A percentile compares a stretch with the other conserved stretches of the same genome.
Evolutionary conservation across 2,797 vertebrate species (phyloP).

Genomic region (Pipistrellus kuhlii): DNA sequence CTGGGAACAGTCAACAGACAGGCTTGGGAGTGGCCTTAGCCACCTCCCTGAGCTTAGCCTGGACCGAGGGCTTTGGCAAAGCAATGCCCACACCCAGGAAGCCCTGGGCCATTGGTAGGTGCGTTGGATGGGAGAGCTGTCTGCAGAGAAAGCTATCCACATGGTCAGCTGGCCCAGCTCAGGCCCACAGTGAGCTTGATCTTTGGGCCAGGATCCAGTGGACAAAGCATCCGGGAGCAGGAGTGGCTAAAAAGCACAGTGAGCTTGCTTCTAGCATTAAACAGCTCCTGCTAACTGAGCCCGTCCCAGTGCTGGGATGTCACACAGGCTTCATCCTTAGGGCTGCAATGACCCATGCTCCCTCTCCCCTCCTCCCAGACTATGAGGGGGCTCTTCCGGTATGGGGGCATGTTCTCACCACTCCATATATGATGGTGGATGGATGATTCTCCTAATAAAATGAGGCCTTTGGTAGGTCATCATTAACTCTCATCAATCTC

Average conservation of each 20-base stretch:
- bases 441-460: not conserved
- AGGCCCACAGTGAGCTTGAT: not conserved
- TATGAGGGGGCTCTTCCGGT: not conserved
- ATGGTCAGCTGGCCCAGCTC: not conserved
- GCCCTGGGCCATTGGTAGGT: no score
- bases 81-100: not conserved
- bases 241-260: not conserved
- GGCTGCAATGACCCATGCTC: rapidly evolving
- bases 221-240: rapidly evolving
- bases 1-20: not conserved
- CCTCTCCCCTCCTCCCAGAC: not conserved
- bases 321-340: not conserved
- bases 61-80: not conserved
- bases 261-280: rapidly evolving
- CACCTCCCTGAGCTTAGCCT: not conserved
- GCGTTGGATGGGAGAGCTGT: rapidly evolving
- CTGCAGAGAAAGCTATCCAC: not conserved
- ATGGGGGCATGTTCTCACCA: not conserved
- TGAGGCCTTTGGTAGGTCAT: not conserved
- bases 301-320: not conserved
- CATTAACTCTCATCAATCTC: not conserved
- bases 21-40: not conserved
- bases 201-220: not conserved
- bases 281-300: not conserved
- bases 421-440: not conserved